Conservation (phyloP, 2,888 invertebrate genomes). For the Ceratothoa steindachneri region DNA sequence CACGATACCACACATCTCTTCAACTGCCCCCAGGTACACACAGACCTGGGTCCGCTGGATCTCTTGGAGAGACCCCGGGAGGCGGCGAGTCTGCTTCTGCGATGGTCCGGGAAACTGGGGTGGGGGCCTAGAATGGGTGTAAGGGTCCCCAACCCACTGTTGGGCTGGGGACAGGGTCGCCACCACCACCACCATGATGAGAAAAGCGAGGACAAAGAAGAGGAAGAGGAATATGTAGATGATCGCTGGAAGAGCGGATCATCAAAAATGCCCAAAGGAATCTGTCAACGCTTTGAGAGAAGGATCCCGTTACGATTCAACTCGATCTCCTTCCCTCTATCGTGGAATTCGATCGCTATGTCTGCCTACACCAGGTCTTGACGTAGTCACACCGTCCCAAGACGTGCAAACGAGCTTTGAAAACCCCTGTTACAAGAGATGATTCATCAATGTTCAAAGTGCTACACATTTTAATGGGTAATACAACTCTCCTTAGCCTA, state of each 20-base stretch:
- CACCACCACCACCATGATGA: too few relatives aligned
- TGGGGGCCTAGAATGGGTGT: too few relatives aligned
- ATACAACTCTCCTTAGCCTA: too few relatives aligned
- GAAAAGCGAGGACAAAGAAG: neutral
- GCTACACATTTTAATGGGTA: too few relatives aligned
- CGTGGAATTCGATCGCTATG: neutral
- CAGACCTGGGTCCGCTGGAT: too few relatives aligned
- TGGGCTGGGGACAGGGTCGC: too few relatives aligned
- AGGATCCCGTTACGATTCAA: neutral
- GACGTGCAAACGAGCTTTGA: conserved; percentile 2
- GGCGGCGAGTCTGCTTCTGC: too few relatives aligned
- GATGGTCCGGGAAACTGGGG: too few relatives aligned
- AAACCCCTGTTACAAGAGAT: conserved; percentile 27
- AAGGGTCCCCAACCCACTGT: too few relatives aligned
- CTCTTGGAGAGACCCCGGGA: too few relatives aligned
- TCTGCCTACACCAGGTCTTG: neutral
- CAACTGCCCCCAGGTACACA: too few relatives aligned
- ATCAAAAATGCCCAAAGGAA: neutral
- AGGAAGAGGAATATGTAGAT: conserved; percentile 17
- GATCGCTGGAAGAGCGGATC: neutral
- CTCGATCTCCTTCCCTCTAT: neutral
- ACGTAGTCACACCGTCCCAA: neutral
- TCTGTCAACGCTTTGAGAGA: neutral
- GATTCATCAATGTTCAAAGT: conserved; percentile 21
- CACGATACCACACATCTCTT: too few relatives aligned